Percentiles rank a stretch among this genome's conserved stretches.
Evolutionary conservation across 2,888 invertebrate species (phyloP).

Genomic region (Cephus sareptanus): DNA sequence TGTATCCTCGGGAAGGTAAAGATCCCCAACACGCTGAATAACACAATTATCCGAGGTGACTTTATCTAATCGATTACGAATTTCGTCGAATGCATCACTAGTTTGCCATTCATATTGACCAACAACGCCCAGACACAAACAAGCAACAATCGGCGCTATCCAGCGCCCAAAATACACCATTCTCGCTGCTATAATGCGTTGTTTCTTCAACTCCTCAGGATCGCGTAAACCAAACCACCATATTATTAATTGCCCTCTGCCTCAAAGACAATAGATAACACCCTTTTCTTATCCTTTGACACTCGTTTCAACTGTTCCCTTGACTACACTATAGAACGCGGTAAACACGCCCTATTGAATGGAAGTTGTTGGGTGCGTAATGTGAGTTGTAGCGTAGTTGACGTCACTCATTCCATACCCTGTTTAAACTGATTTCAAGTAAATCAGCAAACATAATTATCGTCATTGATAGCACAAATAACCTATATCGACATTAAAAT

Average conservation of each 20-base stretch:
- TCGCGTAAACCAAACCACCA: not conserved
- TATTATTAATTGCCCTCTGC: not conserved
- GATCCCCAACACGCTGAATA: constrained; percentile 84
- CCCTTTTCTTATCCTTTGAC: not conserved
- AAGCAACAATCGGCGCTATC: constrained; percentile 35
- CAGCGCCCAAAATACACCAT: constrained; percentile 10
- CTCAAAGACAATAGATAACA: not conserved
- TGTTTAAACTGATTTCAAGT: not conserved
- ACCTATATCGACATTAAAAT: not conserved
- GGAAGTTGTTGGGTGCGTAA: not conserved
- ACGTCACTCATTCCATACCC: not conserved
- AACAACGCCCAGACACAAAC: constrained; percentile 73
- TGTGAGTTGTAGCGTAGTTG: not conserved
- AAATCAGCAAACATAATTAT: not conserved
- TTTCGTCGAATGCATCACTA: constrained; percentile 89
- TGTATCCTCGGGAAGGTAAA: constrained; percentile 85
- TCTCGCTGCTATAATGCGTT: not conserved
- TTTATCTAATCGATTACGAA: constrained; percentile 84
- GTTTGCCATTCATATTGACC: constrained; percentile 94
- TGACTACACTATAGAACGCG: not conserved
- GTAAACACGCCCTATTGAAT: not conserved
- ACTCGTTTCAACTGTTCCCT: not conserved
- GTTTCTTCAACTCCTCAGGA: not conserved
- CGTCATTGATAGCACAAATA: not conserved
- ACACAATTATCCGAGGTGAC: constrained; percentile 90